Conservation (phyloP, 1,140 invertebrate species). For the Coptotermes formosanus region DNA sequence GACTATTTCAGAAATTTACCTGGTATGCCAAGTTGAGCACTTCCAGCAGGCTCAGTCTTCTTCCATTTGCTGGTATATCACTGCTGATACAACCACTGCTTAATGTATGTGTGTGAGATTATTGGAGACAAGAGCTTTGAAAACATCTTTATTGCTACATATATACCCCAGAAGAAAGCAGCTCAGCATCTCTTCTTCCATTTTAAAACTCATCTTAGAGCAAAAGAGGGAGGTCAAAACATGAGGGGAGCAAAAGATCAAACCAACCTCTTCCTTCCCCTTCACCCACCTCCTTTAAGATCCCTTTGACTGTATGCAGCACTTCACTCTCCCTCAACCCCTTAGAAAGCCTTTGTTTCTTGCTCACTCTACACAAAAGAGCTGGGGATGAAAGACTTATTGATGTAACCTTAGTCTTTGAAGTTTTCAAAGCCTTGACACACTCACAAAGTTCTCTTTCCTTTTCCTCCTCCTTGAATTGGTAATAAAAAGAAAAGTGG, state of each 20-base stretch:
- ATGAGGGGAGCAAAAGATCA: slow-evolving; percentile 24
- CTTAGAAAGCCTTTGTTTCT: slow-evolving; percentile 33
- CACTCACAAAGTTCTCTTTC: slow-evolving; percentile 28
- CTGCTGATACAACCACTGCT: neutral
- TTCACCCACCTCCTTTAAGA: slow-evolving; percentile 24
- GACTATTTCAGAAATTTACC: neutral
- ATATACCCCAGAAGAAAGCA: slow-evolving; percentile 1
- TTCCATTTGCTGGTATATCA: neutral
- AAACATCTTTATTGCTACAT: slow-evolving; percentile 13
- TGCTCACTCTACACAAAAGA: slow-evolving; percentile 31
- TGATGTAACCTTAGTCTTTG: slow-evolving; percentile 35
- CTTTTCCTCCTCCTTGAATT: slow-evolving; percentile 32
- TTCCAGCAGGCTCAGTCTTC: neutral
- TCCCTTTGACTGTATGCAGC: slow-evolving; percentile 27
- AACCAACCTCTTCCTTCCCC: slow-evolving; percentile 20
- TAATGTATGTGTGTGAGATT: neutral
- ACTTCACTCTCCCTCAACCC: neutral
- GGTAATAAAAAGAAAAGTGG: slow-evolving; percentile 35
- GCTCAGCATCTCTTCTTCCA: neutral
- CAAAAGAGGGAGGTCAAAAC: slow-evolving; percentile 25
- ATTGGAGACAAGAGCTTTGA: slow-evolving; percentile 11
- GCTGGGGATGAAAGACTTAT: slow-evolving; percentile 33
- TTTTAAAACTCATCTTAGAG: slow-evolving; percentile 26
- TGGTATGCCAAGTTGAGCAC: neutral
- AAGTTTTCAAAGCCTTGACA: slow-evolving; percentile 33